A percentile compares a stretch with the other conserved stretches of the same genome.
Evolutionary conservation across 1,140 invertebrate species (phyloP).

Genomic region (Trypoxylus dichotomus): DNA sequence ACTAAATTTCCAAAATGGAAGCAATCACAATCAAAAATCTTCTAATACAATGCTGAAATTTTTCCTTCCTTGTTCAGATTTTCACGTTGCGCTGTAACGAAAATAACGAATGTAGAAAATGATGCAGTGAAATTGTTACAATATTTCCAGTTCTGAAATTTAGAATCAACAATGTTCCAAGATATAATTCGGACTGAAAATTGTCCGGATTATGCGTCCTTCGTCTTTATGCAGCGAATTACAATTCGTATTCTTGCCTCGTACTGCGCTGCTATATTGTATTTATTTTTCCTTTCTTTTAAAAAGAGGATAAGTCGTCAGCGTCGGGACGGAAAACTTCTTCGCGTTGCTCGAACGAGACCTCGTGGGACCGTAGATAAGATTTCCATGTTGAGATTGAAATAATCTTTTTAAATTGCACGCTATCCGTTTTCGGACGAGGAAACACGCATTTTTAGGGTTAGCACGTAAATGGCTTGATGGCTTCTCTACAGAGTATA

Average conservation of each 20-base stretch:
- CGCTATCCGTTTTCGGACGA: neutral
- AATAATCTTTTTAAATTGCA: neutral
- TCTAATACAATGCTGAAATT: too few relatives aligned
- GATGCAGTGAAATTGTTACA: too few relatives aligned
- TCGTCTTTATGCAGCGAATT: neutral
- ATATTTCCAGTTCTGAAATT: too few relatives aligned
- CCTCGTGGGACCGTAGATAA: neutral
- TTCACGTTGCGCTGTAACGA: too few relatives aligned
- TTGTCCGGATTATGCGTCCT: neutral
- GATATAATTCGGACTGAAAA: neutral
- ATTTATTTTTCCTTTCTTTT: neutral
- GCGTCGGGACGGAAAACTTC: neutral
- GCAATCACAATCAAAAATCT: too few relatives aligned
- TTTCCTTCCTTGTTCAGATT: too few relatives aligned
- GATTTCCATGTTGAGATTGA: slow-evolving; percentile 2
- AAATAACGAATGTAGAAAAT: too few relatives aligned
- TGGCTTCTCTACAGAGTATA: too few relatives aligned
- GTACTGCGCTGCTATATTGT: neutral
- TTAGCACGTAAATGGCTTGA: too few relatives aligned
- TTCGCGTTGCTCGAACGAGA: neutral
- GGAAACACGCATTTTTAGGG: too few relatives aligned
- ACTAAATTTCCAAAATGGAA: too few relatives aligned
- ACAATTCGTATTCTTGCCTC: neutral
- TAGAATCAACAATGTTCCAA: too few relatives aligned
- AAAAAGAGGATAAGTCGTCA: neutral